Evolutionary conservation across 2,888 invertebrate genomes (phyloP), one percentile per base, ranked within the genome.

Genomic region (Oeneis ivallda): DNA sequence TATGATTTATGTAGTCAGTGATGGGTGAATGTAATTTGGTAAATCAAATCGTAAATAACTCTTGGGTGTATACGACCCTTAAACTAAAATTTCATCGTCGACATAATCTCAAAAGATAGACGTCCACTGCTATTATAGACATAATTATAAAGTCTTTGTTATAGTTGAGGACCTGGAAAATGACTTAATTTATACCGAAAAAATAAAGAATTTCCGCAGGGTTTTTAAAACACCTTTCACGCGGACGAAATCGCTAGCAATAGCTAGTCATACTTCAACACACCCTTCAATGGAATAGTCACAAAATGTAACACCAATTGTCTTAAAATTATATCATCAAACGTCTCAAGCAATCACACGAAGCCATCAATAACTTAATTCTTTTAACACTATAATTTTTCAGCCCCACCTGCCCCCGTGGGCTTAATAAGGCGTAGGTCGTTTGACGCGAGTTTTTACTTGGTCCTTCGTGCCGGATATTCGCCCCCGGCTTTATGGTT

Each of bases 371-470:
- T 81, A 79, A 81, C 78, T 79, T 81, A 82, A 84, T 83, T 80
- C 77, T 77, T 83, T 83, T 83, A 80, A 78, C 81, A 84, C 80
- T 84, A 82, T 81, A 80, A 78, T 81, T 81, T 83, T 80, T 72
- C 79, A 70, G 41, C 80, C 76, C 81, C 77, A 82, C 84, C 83
- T 84, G 81, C 75, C 81, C 83, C 76, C 72, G 81, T 78, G 79
- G 84, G 84, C 82, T 79, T 86, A 86, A 84, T 85, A 86, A 86
- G 86, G 84, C 85, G 84, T 81, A 80, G 81, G 80, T 80, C 82
- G 83, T 84, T 85, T 80, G 80, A 84, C 81, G 83, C 80, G 80
- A 78, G 76, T 84, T 86, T 86, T 85, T 82, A 80, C 76, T 73
- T 78, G 78, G 79, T 79, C 78, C 78, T 82, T 77, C 78, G 79